A percentile compares a stretch with the other conserved stretches of the same genome.
Conservation (phyloP, 1,140 invertebrate genomes). For the Procambarus virginalis region DNA sequence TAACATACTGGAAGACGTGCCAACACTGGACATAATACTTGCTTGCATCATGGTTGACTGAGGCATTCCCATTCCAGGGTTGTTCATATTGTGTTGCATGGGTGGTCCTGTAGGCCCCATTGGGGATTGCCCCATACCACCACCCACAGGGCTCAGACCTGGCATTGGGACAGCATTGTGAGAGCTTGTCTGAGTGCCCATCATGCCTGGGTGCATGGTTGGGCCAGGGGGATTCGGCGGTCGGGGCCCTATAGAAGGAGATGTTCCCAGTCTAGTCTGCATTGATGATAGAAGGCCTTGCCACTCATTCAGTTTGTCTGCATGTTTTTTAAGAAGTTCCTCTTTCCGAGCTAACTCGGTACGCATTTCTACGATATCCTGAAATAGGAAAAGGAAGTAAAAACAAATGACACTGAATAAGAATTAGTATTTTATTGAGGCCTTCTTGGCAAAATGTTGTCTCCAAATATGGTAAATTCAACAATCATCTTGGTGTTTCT, state of each 20-base stretch:
- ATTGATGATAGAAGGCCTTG: constrained; percentile 88
- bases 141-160: constrained; percentile 56
- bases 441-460: too few species aligned
- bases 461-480: too few species aligned
- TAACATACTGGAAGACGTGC: constrained; percentile 34
- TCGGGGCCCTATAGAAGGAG: constrained; percentile 45
- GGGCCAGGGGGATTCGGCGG: constrained; percentile 21
- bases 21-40: constrained; percentile 50
- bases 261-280: constrained; percentile 73
- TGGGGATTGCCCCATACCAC: constrained; percentile 50
- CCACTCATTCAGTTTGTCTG: constrained; percentile 92
- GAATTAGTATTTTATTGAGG: too few species aligned
- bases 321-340: constrained; percentile 88
- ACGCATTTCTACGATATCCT: constrained; percentile 89
- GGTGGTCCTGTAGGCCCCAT: constrained; percentile 31
- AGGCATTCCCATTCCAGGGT: constrained; percentile 54
- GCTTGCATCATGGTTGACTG: constrained; percentile 62
- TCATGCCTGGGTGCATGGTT: constrained; percentile 43
- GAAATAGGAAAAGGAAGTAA: constrained; percentile 4
- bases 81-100: constrained; percentile 59
- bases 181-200: constrained; percentile 24
- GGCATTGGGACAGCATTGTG: constrained; percentile 59
- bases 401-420: background rate
- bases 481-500: too few species aligned
- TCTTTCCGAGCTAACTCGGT: constrained; percentile 90